Evolutionary conservation across 2,797 vertebrate genomes (phyloP), one percentile per base, ranked within the genome.

Genomic region (Epinephelus awoara): DNA sequence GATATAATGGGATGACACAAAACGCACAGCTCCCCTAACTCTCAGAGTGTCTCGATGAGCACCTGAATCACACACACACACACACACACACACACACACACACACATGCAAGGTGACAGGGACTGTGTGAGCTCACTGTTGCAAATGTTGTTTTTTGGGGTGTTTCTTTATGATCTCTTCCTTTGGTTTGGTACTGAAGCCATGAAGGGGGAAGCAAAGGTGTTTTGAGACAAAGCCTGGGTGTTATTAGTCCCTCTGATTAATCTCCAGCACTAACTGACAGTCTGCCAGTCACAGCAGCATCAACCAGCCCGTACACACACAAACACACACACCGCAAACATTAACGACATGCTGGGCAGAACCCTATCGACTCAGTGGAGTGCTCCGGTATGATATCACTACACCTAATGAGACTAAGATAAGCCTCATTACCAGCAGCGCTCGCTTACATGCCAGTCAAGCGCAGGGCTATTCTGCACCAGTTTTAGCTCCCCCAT

Each of bases 1-100:
- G 91, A 92, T 92, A 91, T 92, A 92, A 94, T 92, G 83, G 86
- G 87, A 92, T 89, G 90, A 91, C 92, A 90, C 89, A 90, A 92
- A 93, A 91, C 86, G 86, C 90, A 87, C 84, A 86, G 79, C 83
- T 86, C 75, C 80, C 65, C 73, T 81, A 78, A 87, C 85, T 89
- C 86, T 78, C 62, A 49, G 64, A 83, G 68, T 73, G 75, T 82
- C 73, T 85, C 65, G 17, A 83, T 64, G 85, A 70, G 72, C 47
- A 74, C 59, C 85, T 83, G 73, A 86, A 67, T 64, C 67, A 13
- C 81, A 47, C 54, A 65, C 15, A 47, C 52, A 58, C 21, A 51
- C 13, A 18, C 47, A 21, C 17, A n/a, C 46, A 50, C 55, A 42
- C 66, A 75, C 47, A 72, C 51, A 65, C 42, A 40, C 38, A 40